Evolutionary conservation across 2,113 vertebrate species (phyloP).

Genomic region (Xenopus borealis): DNA sequence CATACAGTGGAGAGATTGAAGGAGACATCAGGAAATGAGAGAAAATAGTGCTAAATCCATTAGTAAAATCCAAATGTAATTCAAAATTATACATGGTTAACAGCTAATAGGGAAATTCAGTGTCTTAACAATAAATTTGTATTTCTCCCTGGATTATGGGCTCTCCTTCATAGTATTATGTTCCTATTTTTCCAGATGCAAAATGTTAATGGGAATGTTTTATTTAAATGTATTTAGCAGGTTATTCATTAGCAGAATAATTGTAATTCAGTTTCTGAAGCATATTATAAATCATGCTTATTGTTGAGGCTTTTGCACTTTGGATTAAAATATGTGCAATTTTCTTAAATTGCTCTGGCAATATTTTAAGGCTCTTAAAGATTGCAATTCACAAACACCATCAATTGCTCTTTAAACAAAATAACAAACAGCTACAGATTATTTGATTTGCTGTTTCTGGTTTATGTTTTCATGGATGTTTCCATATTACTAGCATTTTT

Average conservation of each 20-base stretch:
- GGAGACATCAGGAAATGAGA: slow-evolving; percentile 64
- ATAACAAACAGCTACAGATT: no score
- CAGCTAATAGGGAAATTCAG: slow-evolving; percentile 56
- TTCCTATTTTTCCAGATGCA: slow-evolving; percentile 62
- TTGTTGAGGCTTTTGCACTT: not conserved
- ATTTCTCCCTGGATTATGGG: slow-evolving; percentile 57
- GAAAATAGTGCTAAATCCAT: slow-evolving; percentile 70
- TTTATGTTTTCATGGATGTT: no score
- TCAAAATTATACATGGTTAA: slow-evolving; percentile 58
- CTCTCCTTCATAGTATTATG: slow-evolving; percentile 51
- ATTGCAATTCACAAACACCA: not conserved
- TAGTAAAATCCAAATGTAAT: slow-evolving; percentile 55
- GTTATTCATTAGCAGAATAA: slow-evolving; percentile 19
- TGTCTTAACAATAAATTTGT: slow-evolving; percentile 53
- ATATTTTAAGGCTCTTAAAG: no score
- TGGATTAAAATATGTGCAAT: not conserved
- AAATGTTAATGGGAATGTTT: slow-evolving; percentile 5
- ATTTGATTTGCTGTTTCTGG: no score
- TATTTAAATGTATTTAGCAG: slow-evolving; percentile 26
- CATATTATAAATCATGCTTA: slow-evolving; percentile 14
- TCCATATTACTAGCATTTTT: no score
- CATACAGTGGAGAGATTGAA: slow-evolving; percentile 54
- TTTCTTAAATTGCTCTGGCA: not conserved
- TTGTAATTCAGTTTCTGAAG: not conserved
- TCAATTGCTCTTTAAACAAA: no score